Base-by-base conservation (phyloP, 2,797 vertebrate genomes). In the Xenops minutus region DNA sequence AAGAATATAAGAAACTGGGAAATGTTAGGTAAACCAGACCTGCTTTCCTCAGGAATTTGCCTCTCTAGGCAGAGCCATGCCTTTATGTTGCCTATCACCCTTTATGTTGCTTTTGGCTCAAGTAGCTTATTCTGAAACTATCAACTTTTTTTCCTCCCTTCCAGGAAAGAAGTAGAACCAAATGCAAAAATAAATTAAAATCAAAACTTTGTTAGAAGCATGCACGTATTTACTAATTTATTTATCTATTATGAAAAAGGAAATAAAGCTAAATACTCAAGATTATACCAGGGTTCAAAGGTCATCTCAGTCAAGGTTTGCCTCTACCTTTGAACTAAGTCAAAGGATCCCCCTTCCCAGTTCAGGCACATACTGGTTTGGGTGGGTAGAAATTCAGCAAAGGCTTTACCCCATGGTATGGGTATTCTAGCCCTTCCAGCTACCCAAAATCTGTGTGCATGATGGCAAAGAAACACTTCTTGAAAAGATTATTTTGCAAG, bases 1-100 rank as follows among this genome's bases (percentile, higher is more conserved):
- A 99, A 94, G 99, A 99, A 85, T 99, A 99, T 13, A 96, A 98
- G 55, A 99, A 99, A 85, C 98, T 99, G 92, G 99, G 99, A 41
- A 98, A 98, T 11, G 98, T 99, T 85, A 99, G 99, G 99, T 99
- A 98, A 92, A 93, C 44, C 13, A 16, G 24, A 29, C 6, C 9
- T 67, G 24, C 18, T 41, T 92, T 77, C 52, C 61, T 61, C 16
- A 32, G 34, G 14, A 73, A 56, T 76, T 63, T 90, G 6, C 21
- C 21, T 85, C 26, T 88, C 17, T 17, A n/a, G 30, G 43, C 27
- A 30, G 12, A 41, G 69, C 10, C 9, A 32, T 7, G 5, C 9
- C 79, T 8, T 79, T n/a, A n/a, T n/a, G n/a, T n/a, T n/a, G n/a
- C 29, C 9, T 55, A 15, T 15, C 62, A 9, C 12, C 10, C 4